These are phyloP conservation scores for Erynnis tages DNA, from an alignment of 2,888 invertebrate species.

Conservation along the genomic window DNA sequence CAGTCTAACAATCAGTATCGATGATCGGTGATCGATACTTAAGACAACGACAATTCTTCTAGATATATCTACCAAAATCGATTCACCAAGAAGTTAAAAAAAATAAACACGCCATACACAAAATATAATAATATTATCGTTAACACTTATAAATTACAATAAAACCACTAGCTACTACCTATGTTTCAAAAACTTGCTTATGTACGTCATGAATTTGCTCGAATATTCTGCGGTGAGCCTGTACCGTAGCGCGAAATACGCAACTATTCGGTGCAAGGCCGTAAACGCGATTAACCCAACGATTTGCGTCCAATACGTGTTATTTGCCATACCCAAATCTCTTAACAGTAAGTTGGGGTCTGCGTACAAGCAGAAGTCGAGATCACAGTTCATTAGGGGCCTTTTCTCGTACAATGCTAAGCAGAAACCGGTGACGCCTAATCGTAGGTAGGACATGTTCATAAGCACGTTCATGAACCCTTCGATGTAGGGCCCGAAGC, in stretches of 20 bases:
- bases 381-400: slow-evolving; percentile 80
- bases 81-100: too few relatives aligned
- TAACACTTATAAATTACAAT: neutral
- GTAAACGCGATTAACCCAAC: slow-evolving; percentile 80
- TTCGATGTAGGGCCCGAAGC: slow-evolving; percentile 80
- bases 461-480: slow-evolving; percentile 78
- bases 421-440: slow-evolving; percentile 83
- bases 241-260: slow-evolving; percentile 81
- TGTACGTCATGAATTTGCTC: slow-evolving; percentile 76
- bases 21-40: too few relatives aligned
- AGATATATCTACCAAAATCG: too few relatives aligned
- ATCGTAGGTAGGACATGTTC: slow-evolving; percentile 84
- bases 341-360: slow-evolving; percentile 82
- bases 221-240: slow-evolving; percentile 80
- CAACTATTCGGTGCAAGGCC: slow-evolving; percentile 73
- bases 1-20: too few relatives aligned
- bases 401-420: slow-evolving; percentile 83
- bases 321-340: slow-evolving; percentile 83
- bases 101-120: too few relatives aligned
- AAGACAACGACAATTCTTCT: too few relatives aligned
- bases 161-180: slow-evolving; percentile 46
- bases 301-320: slow-evolving; percentile 79
- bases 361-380: slow-evolving; percentile 80
- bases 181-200: slow-evolving; percentile 78
- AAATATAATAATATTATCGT: too few relatives aligned